Conservation (phyloP, 2,888 invertebrate species). For the Molanna angustata region DNA sequence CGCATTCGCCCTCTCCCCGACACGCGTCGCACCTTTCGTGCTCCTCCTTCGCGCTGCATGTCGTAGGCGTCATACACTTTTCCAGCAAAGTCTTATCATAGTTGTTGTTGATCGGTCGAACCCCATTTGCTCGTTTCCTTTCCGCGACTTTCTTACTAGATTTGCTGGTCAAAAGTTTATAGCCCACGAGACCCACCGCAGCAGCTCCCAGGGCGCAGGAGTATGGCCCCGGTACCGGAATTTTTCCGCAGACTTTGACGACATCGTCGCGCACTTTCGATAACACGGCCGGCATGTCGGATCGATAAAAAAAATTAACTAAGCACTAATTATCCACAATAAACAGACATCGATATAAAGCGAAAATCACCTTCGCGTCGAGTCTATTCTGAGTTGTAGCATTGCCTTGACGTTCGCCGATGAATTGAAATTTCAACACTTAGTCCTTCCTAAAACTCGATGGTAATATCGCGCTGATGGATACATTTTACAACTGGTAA, state of each 20-base stretch:
- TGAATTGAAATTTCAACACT: too few species aligned
- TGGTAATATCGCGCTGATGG: too few species aligned
- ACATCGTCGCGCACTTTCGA: slow-evolving; percentile 46
- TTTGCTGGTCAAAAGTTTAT: slow-evolving; percentile 49
- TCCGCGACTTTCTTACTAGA: slow-evolving; percentile 45
- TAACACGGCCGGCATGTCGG: slow-evolving; percentile 54
- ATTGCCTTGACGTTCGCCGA: too few species aligned
- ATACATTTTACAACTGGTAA: too few species aligned
- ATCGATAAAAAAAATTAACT: too few species aligned
- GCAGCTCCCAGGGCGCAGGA: slow-evolving; percentile 36
- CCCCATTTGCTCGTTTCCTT: slow-evolving; percentile 43
- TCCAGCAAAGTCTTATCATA: slow-evolving; percentile 31
- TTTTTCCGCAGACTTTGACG: slow-evolving; percentile 31
- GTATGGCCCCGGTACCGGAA: slow-evolving; percentile 20
- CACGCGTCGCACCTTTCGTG: slow-evolving; percentile 51
- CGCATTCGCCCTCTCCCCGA: slow-evolving; percentile 49
- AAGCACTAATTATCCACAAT: too few species aligned
- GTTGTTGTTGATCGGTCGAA: slow-evolving; percentile 37
- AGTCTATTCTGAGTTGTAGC: too few species aligned
- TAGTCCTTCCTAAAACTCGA: too few species aligned
- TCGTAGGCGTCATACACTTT: slow-evolving; percentile 37
- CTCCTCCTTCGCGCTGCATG: slow-evolving; percentile 49
- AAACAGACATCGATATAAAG: too few species aligned
- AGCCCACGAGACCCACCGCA: slow-evolving; percentile 48
- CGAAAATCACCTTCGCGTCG: too few species aligned